phyloP scores from a whole-genome alignment of 2,888 invertebrate species.

The Antitype chi region DNA sequence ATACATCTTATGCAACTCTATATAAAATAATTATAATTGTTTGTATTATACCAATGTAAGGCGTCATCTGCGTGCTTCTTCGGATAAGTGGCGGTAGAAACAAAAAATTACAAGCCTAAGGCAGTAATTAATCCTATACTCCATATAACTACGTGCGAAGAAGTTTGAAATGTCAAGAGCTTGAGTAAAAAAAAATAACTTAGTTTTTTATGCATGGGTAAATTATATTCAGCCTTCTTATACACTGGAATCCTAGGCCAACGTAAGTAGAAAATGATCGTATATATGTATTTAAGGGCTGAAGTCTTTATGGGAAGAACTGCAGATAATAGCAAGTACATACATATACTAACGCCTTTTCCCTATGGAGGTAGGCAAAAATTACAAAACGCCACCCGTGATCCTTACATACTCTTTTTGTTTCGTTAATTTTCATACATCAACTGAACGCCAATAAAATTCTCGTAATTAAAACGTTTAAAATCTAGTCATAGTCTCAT shows the following conservation, averaged over 20 bases:
- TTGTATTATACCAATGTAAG: slow-evolving; percentile 21
- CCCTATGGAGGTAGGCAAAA: no score
- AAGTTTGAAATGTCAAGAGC: slow-evolving; percentile 55
- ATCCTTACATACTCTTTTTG: no score
- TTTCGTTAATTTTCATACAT: no score
- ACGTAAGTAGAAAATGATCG: not conserved
- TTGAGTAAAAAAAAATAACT: slow-evolving; percentile 26
- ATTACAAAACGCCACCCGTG: no score
- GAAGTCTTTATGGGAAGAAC: not conserved
- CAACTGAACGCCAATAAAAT: no score
- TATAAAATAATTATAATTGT: slow-evolving; percentile 26
- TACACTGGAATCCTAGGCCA: not conserved
- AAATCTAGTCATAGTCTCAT: no score
- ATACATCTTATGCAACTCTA: slow-evolving; percentile 17
- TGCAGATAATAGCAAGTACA: not conserved
- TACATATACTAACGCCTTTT: not conserved
- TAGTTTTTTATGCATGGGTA: not conserved
- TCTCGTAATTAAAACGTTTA: no score
- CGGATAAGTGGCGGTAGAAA: slow-evolving; percentile 35
- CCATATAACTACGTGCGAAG: slow-evolving; percentile 34
- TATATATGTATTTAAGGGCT: not conserved
- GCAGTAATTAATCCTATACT: slow-evolving; percentile 45
- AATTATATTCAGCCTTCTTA: slow-evolving; percentile 36
- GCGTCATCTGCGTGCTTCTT: slow-evolving; percentile 18
- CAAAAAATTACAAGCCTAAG: slow-evolving; percentile 34